A percentile compares a stretch with the other conserved stretches of the same genome.
phyloP scores from a whole-genome alignment of 2,113 vertebrate genomes.

The Gallinago jamesoni region DNA sequence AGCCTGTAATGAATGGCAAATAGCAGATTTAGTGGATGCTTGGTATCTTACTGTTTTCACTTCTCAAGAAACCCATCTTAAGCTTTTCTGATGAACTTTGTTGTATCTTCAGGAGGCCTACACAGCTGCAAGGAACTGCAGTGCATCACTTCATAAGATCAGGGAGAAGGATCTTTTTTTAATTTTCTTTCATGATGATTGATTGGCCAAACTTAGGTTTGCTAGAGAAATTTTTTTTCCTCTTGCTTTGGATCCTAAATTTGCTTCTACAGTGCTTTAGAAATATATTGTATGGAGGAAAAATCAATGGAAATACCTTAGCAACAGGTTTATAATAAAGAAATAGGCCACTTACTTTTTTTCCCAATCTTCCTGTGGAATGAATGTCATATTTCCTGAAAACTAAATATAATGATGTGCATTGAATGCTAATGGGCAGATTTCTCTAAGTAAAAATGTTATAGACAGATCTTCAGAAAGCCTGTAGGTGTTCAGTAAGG shows the following conservation, averaged over 20 bases:
- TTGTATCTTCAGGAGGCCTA: background rate
- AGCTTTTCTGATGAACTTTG: background rate
- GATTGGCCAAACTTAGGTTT: background rate
- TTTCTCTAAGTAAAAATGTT: background rate
- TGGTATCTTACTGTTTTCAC: background rate
- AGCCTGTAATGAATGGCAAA: background rate
- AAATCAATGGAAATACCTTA: conserved; percentile 10
- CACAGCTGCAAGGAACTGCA: background rate
- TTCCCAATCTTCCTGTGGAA: background rate
- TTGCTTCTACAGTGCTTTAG: background rate
- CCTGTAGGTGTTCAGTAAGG: background rate
- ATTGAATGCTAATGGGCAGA: background rate
- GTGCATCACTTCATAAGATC: background rate
- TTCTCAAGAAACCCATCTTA: background rate
- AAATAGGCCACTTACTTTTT: background rate
- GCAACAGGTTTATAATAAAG: background rate
- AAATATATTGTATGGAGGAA: background rate
- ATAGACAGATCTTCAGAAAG: background rate
- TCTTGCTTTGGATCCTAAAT: background rate
- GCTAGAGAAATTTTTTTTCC: background rate
- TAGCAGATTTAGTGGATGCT: background rate
- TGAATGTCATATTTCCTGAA: background rate
- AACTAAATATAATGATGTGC: background rate
- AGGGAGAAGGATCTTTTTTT: background rate
- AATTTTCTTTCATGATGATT: background rate